Evolutionary conservation across 2,888 invertebrate species (phyloP).

Genomic region (Hypsopygia costalis): DNA sequence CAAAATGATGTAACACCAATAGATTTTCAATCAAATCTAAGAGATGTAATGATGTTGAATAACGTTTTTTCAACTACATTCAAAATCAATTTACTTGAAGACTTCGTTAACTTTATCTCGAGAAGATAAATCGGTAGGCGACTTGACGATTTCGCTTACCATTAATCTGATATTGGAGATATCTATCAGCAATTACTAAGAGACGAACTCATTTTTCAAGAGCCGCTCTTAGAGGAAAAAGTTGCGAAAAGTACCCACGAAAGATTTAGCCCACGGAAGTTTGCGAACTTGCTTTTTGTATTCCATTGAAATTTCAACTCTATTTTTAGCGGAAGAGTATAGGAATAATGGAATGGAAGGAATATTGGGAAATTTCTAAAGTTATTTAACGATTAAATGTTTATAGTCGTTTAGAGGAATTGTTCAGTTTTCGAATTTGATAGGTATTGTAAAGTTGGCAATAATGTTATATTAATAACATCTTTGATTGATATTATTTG

Average conservation of each 20-base stretch:
- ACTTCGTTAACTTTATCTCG: slow-evolving; percentile 57
- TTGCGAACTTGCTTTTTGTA: not conserved
- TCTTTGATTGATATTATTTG: too few relatives aligned
- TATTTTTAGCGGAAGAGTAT: not conserved
- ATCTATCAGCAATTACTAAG: slow-evolving; percentile 38
- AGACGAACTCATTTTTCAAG: slow-evolving; percentile 29
- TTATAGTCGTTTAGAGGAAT: too few relatives aligned
- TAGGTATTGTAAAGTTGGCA: too few relatives aligned
- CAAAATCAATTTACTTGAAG: slow-evolving; percentile 48
- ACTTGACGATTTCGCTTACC: slow-evolving; percentile 37
- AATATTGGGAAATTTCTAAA: not conserved
- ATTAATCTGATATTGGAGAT: slow-evolving; percentile 46
- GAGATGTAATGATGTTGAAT: not conserved
- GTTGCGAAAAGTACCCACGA: not conserved
- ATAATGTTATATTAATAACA: too few relatives aligned
- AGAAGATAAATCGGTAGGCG: slow-evolving; percentile 40
- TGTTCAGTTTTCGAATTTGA: too few relatives aligned
- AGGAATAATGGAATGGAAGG: too few relatives aligned
- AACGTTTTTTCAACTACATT: slow-evolving; percentile 24
- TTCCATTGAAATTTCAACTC: not conserved
- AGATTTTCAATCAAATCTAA: not conserved
- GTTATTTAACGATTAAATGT: too few relatives aligned
- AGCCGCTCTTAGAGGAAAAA: slow-evolving; percentile 1
- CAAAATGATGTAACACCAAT: not conserved
- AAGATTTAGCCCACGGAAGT: not conserved